Evolutionary conservation across 2,113 vertebrate genomes (phyloP).

Genomic region (Grus americana): DNA sequence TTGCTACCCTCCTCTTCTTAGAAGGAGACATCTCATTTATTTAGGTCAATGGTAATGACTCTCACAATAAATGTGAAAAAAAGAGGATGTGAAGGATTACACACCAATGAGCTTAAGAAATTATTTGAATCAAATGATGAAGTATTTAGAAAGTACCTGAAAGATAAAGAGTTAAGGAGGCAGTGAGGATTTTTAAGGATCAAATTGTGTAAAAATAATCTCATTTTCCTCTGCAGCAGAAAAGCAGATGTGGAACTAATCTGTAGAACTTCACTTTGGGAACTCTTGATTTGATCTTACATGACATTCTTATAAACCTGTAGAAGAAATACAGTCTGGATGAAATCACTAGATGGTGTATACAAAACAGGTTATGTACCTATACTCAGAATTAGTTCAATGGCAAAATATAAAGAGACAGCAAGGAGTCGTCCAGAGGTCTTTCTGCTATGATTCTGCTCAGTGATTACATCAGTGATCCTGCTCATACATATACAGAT

Average conservation of each 20-base stretch:
- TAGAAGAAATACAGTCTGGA: not conserved
- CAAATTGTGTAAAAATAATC: not conserved
- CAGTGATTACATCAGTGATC: not conserved
- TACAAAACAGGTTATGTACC: not conserved
- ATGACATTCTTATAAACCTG: not conserved
- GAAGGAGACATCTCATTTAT: not conserved
- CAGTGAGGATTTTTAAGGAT: not conserved
- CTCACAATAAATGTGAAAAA: not conserved
- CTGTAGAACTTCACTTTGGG: not conserved
- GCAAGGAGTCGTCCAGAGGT: not conserved
- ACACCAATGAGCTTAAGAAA: not conserved
- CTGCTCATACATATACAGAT: fast-evolving
- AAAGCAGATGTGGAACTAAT: not conserved
- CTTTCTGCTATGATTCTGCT: not conserved
- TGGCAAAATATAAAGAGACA: not conserved
- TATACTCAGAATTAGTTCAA: not conserved
- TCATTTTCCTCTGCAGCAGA: not conserved
- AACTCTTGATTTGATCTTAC: not conserved
- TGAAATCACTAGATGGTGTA: not conserved
- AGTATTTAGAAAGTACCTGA: not conserved
- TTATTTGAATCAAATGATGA: not conserved
- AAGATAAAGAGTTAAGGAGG: not conserved
- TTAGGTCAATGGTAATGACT: not conserved
- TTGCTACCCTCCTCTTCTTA: not conserved
- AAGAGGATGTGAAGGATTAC: not conserved